phyloP scores from a whole-genome alignment of 2,113 vertebrate species.

The Pipra filicauda region DNA sequence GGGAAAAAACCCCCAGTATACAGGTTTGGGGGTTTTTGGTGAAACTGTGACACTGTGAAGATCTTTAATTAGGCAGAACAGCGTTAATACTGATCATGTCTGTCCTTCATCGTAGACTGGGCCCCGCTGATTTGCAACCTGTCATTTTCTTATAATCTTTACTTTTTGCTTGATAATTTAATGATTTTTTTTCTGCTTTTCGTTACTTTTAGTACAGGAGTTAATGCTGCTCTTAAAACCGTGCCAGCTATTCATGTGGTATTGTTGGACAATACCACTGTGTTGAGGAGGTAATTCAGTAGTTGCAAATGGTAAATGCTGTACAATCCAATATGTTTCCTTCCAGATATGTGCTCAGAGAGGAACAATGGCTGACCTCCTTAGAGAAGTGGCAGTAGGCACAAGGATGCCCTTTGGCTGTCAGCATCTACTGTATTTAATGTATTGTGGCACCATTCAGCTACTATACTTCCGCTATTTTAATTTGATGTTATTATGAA shows the following conservation, averaged over 20 bases:
- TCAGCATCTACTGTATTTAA: background rate
- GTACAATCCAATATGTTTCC: background rate
- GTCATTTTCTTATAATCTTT: background rate
- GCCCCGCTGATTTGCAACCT: background rate
- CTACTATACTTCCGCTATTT: background rate
- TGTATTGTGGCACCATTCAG: background rate
- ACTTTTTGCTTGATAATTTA: background rate
- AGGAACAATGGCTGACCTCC: background rate
- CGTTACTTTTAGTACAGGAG: background rate
- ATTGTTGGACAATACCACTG: background rate
- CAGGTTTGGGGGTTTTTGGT: background rate
- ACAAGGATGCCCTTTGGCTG: background rate
- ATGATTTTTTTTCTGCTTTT: background rate
- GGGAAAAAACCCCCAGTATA: background rate
- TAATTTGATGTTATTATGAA: background rate
- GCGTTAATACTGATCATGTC: background rate
- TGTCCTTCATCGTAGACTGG: background rate
- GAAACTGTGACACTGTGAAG: background rate
- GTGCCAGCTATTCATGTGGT: background rate
- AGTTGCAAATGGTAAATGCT: background rate
- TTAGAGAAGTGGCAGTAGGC: background rate
- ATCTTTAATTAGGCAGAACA: background rate
- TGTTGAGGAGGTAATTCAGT: background rate
- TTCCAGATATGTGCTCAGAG: background rate
- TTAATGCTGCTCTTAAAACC: background rate